These are phyloP conservation scores for Picus viridis DNA, from an alignment of 2,797 vertebrate genomes.

Conservation along the genomic window DNA sequence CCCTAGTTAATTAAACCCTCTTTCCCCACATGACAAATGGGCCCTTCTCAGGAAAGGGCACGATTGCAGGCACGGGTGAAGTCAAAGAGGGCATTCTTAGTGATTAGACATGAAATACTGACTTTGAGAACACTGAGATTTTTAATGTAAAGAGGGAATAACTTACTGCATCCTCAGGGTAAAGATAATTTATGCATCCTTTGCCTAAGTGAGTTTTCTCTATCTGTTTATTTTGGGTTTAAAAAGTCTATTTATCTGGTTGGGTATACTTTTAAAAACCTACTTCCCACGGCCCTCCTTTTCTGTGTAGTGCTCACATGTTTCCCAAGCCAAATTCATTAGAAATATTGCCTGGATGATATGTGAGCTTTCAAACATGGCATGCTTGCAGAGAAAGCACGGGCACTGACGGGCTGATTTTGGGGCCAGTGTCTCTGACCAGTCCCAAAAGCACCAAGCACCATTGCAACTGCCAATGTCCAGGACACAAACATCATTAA, in stretches of 20 bases:
- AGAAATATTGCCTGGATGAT: constrained; percentile 46
- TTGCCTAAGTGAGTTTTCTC: constrained; percentile 58
- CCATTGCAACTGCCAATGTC: fast-evolving
- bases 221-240: constrained; percentile 61
- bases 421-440: neutral
- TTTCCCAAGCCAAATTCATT: constrained; percentile 47
- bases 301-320: neutral
- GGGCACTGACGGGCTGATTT: neutral
- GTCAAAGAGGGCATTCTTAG: constrained; percentile 78
- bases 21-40: constrained; percentile 74
- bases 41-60: constrained; percentile 73
- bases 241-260: constrained; percentile 55
- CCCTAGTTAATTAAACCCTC: constrained; percentile 79
- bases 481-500: neutral
- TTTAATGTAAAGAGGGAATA: constrained; percentile 53
- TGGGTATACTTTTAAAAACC: constrained; percentile 31
- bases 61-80: constrained; percentile 58
- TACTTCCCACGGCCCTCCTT: constrained; percentile 33
- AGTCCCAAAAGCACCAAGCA: neutral
- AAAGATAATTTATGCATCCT: constrained; percentile 67
- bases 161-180: constrained; percentile 54
- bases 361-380: constrained; percentile 25
- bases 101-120: constrained; percentile 65
- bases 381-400: neutral
- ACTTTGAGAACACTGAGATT: constrained; percentile 34